Evolutionary conservation across 2,113 vertebrate genomes (phyloP).

Genomic region (Calyptomena viridis): DNA sequence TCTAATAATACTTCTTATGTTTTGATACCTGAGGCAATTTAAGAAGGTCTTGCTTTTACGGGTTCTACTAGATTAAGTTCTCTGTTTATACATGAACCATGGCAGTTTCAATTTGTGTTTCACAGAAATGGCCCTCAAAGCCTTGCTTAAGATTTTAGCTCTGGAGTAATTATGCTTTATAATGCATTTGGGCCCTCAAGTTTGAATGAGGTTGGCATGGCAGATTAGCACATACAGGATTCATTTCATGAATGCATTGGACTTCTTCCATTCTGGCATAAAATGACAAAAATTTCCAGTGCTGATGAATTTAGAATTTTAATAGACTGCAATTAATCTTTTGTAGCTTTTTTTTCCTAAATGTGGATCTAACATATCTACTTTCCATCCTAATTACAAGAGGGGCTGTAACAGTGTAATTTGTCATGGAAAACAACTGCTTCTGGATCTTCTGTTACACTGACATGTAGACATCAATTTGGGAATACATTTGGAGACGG

Average conservation of each 20-base stretch:
- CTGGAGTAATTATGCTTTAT: constrained; percentile 67
- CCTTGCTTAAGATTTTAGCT: constrained; percentile 61
- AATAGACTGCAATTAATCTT: constrained; percentile 71
- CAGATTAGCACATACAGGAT: constrained; percentile 33
- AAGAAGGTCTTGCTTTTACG: neutral
- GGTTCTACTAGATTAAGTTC: constrained; percentile 17
- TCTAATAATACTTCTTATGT: neutral
- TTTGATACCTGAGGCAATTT: neutral
- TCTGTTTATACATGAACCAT: constrained; percentile 42
- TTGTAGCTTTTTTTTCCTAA: neutral
- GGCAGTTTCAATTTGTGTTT: constrained; percentile 61
- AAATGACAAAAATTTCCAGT: constrained; percentile 41
- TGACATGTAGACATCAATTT: neutral
- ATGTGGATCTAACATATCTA: constrained; percentile 4
- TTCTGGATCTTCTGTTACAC: constrained; percentile 6
- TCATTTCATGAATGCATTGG: constrained; percentile 44
- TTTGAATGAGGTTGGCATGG: constrained; percentile 35
- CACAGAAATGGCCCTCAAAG: neutral
- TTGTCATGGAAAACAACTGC: constrained; percentile 48
- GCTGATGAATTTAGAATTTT: constrained; percentile 68
- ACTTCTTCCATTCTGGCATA: constrained; percentile 36
- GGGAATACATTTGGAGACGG: neutral
- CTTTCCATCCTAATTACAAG: constrained; percentile 55
- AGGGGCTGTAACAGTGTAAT: constrained; percentile 33
- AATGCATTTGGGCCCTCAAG: constrained; percentile 52